Evolutionary conservation across 2,797 vertebrate species (phyloP).

Genomic region (Melopsittacus undulatus): DNA sequence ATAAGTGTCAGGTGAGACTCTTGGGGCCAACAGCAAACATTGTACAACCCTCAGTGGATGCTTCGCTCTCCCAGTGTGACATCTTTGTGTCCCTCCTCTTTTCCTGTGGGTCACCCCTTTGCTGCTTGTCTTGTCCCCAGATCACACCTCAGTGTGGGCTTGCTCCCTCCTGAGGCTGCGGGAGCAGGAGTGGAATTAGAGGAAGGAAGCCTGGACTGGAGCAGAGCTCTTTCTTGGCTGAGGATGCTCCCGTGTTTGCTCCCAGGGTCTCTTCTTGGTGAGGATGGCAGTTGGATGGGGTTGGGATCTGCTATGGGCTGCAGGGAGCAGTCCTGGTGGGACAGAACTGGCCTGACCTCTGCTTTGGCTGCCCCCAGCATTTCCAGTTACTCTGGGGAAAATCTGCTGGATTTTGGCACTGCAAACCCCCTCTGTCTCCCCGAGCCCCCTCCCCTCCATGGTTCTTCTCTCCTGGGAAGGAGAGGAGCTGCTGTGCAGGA

Average conservation of each 20-base stretch:
- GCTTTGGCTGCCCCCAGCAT: neutral
- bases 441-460: neutral
- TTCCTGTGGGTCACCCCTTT: neutral
- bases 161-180: neutral
- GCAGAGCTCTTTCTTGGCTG: neutral
- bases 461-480: neutral
- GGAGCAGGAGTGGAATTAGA: neutral
- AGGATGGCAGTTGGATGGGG: accelerated
- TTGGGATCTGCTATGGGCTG: neutral
- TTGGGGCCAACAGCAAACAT: neutral
- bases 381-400: neutral
- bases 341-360: neutral
- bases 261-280: neutral
- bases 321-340: accelerated
- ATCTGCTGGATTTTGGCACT: neutral
- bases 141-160: accelerated
- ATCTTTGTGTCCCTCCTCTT: neutral
- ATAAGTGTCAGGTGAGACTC: neutral
- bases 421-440: neutral
- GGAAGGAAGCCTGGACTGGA: neutral
- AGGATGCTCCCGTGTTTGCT: neutral
- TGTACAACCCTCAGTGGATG: neutral
- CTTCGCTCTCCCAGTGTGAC: neutral
- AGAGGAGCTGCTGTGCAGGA: neutral
- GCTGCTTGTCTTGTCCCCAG: neutral